Percentiles rank a stretch among this genome's conserved stretches.
Evolutionary conservation across 2,888 invertebrate genomes (phyloP).

Genomic region (Watsonalla cultraria): DNA sequence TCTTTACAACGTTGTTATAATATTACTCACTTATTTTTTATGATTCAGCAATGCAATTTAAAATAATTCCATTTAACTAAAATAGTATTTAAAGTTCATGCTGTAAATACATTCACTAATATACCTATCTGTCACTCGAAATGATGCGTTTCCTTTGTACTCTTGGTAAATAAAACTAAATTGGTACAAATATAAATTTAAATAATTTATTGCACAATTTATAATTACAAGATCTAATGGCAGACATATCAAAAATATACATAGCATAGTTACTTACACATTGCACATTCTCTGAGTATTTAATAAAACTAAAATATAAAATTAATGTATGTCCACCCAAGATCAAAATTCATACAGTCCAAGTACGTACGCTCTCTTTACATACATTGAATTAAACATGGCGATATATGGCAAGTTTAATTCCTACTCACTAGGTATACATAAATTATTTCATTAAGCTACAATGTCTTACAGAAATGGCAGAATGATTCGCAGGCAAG

Average conservation of each 20-base stretch:
- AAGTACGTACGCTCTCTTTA: constrained; percentile 6
- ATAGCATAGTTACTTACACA: constrained; percentile 29
- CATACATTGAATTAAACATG: constrained; percentile 63
- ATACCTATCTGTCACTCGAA: constrained; percentile 22
- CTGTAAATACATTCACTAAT: constrained; percentile 63
- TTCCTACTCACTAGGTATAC: constrained; percentile 30
- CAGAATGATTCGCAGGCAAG: constrained; percentile 16
- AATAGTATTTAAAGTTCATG: constrained; percentile 21
- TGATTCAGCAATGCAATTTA: constrained; percentile 6
- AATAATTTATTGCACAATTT: constrained; percentile 56
- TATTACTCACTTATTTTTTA: constrained; percentile 3
- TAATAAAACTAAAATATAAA: constrained; percentile 20
- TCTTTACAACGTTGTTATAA: neutral
- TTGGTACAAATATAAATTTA: constrained; percentile 7
- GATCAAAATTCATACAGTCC: constrained; percentile 3
- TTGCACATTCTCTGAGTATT: constrained; percentile 37
- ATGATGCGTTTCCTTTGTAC: constrained; percentile 27
- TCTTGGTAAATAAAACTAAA: constrained; percentile 8
- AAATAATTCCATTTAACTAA: neutral
- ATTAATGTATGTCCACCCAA: constrained; percentile 14
- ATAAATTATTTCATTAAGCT: neutral
- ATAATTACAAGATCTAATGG: constrained; percentile 24
- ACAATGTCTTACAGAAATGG: constrained; percentile 28
- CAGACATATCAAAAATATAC: constrained; percentile 20
- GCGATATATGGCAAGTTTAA: constrained; percentile 72